A percentile compares a stretch with the other conserved stretches of the same genome.
Evolutionary conservation across 2,113 vertebrate species (phyloP).

Genomic region (Rattus norvegicus): GRCr8 NC_086022.1:52665501-52666000

Average conservation of each 20-base stretch:
- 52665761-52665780: neutral
- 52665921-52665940: neutral
- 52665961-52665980: neutral
- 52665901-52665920: neutral
- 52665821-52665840: neutral
- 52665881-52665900: neutral
- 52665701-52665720: neutral
- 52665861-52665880: neutral
- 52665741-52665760: neutral
- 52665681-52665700: constrained; percentile 48
- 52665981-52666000: neutral
- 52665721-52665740: neutral
- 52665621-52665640: neutral
- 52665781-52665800: neutral
- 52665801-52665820: neutral
- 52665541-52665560: neutral
- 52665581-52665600: neutral
- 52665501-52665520: neutral
- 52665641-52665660: neutral
- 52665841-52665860: neutral
- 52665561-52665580: neutral
- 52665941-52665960: neutral
- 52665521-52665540: neutral
- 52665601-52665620: neutral
- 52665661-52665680: neutral